Evolutionary conservation across 1,140 invertebrate species (phyloP), one percentile per base, ranked within the genome.

Genomic region (Colletes latitarsis): DNA sequence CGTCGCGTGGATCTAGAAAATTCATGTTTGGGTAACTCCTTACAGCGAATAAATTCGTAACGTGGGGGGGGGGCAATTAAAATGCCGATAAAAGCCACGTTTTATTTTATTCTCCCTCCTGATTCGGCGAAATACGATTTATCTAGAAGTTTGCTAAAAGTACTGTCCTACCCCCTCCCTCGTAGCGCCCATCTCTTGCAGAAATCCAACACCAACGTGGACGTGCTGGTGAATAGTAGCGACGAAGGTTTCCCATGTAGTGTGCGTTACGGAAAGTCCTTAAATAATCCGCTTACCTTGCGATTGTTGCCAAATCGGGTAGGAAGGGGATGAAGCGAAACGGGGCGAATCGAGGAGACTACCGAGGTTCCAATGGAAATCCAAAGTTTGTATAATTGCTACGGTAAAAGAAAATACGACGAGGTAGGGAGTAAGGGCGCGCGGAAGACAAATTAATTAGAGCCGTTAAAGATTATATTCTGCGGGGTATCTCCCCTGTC

Each of bases 221-320:
- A 72, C 30, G 57, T 49, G 10, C 53, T 52, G 41, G 60, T 80
- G 53, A 74, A 80, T 74, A 58, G 62, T 41, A 52, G n/a, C 62
- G 52, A 17, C 52, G 41, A 60, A 71, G 66, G 49, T 64, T 57
- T 69, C 58, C n/a, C 21, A 49, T 67, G 19, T 77, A 63, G 67
- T 49, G n/a, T 58, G 57, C 73, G 19, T 75, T 17, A 71, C 67
- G 72, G 66, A 64, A 78, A 82, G 60, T 82, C 66, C 58, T 78
- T 77, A 78, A 82, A 82, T 77, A 82, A 82, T 82, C 80, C 75
- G 62, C 75, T 82, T 82, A 82, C 52, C 75, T 71, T 57, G 80
- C 76, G 73, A 78, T 77, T 82, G 67, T 82, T 82, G 75, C 52
- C 77, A 72, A 75, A 78, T 77, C 74, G 60, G 43, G 15, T 55